Conservation (phyloP, 2,797 vertebrate species). For the Artibeus lituratus region DNA sequence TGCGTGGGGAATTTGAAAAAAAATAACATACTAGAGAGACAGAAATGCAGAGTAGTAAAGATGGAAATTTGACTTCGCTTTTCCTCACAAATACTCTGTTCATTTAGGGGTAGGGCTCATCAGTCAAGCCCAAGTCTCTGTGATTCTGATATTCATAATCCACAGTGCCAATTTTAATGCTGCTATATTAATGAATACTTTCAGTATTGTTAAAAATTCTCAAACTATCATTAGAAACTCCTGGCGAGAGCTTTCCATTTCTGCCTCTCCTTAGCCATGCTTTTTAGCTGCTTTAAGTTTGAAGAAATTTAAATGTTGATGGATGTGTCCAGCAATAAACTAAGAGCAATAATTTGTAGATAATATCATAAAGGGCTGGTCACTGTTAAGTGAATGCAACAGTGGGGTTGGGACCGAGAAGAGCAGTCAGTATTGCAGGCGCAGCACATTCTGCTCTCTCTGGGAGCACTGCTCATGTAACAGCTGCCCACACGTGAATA, state of each 20-base stretch:
- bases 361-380: background rate
- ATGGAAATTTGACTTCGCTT: background rate
- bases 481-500: background rate
- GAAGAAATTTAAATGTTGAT: background rate
- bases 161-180: background rate
- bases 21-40: background rate
- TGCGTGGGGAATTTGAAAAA: background rate
- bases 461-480: background rate
- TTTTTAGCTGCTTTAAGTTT: background rate
- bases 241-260: background rate
- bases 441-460: background rate
- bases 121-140: background rate
- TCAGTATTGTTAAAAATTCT: background rate
- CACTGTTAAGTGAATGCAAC: background rate
- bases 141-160: background rate
- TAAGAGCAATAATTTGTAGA: background rate
- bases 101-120: background rate
- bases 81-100: background rate
- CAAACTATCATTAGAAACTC: background rate
- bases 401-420: background rate
- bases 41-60: background rate
- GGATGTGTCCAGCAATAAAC: background rate
- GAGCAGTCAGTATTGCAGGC: background rate
- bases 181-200: background rate
- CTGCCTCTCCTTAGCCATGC: background rate